These are phyloP conservation scores for Muscicapa adusta DNA, from an alignment of 2,113 vertebrate genomes.

Conservation along the genomic window DNA sequence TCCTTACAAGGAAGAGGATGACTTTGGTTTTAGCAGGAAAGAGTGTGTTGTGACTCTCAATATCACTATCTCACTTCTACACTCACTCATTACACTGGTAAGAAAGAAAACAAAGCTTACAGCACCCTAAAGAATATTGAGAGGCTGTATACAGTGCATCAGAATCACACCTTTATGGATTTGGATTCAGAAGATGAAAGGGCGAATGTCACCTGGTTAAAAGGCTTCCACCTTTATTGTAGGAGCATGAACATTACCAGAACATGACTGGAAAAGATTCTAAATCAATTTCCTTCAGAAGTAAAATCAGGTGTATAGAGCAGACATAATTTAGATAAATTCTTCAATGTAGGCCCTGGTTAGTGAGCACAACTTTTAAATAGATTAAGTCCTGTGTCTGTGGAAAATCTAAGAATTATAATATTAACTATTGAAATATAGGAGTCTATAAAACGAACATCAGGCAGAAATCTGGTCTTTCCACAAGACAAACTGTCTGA, in stretches of 20 bases:
- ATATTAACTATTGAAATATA: not conserved
- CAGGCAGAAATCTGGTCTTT: not conserved
- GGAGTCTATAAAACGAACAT: not conserved
- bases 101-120: not conserved
- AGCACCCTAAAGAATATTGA: not conserved
- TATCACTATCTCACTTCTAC: not conserved
- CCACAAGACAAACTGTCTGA: not conserved
- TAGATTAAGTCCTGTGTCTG: not conserved
- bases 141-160: not conserved
- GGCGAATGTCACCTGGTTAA: not conserved
- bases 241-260: not conserved
- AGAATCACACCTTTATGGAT: not conserved
- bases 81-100: accelerated
- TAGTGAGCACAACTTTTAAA: not conserved
- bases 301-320: not conserved
- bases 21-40: not conserved
- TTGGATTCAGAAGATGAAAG: not conserved
- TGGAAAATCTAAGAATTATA: not conserved
- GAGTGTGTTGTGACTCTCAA: not conserved
- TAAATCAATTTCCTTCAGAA: not conserved
- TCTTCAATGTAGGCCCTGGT: not conserved
- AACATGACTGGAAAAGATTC: not conserved
- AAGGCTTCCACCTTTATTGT: not conserved
- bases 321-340: not conserved
- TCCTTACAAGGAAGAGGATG: not conserved